Base-by-base conservation (phyloP, 2,797 vertebrate species). In the Manis pentadactyla region DNA sequence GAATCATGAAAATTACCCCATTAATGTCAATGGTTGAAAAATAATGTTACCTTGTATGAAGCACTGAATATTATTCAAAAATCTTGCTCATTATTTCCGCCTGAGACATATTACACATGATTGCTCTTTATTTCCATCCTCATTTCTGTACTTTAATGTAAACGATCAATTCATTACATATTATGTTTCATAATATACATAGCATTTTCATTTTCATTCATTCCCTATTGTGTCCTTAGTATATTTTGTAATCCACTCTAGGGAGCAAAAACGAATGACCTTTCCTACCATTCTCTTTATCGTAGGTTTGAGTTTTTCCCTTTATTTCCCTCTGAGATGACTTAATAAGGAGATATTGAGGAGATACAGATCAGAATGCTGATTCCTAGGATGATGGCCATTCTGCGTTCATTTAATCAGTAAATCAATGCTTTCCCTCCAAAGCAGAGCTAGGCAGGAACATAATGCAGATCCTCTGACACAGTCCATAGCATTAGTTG, bases 1-100 rank as follows among this genome's bases (percentile, higher is more conserved):
- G 25, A 93, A 90, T 95, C 73, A 49, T 17, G 25, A 85, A 90
- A 84, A 57, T 87, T 78, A 82, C 13, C 73, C 42, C 7, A 29
- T 87, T 86, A 93, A 9, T 21, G 69, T 95, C 51, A 93, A 23
- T 7, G n/a, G 19, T 42, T 86, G n/a, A 94, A 95, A 86, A 77
- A 89, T 74, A 66, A 73, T 74, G 37, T 53, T 57, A 53, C 10
- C 17, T 87, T 53, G 6, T 82, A 73, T 19, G n/a, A 55, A 64
- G 17, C 15, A 14, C 39, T 75, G 25, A 78, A 46, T 73, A 59
- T 34, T 91, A 77, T 42, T 93, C 68, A 84, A 42, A 78, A 95
- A 95, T 37, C 57, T 90, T 61, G 27, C 46, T 75, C 34, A 87
- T 79, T 93, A 21, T 81, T 85, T 31, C 53, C 27, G 69, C 23